Base-by-base conservation (phyloP, 2,113 vertebrate species). In the Oceanites oceanicus region DNA sequence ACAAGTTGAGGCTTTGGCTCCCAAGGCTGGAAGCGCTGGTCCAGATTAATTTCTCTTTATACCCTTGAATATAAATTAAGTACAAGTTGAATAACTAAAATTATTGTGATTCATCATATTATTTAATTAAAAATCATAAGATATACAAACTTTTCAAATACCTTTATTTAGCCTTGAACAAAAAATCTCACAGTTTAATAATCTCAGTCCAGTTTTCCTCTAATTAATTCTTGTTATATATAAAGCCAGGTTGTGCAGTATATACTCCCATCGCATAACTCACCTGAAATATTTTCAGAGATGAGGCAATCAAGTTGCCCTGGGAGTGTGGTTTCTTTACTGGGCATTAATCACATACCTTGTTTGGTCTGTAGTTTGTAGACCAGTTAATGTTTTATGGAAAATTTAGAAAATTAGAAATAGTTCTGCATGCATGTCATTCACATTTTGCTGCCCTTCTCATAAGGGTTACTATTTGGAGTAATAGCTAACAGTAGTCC, bases 361-460 rank as follows among this genome's bases (percentile, higher is more conserved):
- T 73, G 27, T 84, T 96, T 97, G 56, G 50, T 53, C 68, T 94
- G 27, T 86, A 74, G 38, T 80, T 70, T 88, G 78, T 92, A 73
- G 91, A 74, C 40, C 66, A 75, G 67, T 80, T 93, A 93, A 83
- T 92, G 61, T 93, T 95, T 96, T 86, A 96, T 59, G 71, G 90
- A 55, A 91, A 95, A 97, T 62, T 45, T 19, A 77, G 55, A 83
- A 97, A 95, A 94, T 85, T 47, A 71, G 45, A 95, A 87, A 83
- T 91, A 92, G 81, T 90, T 96, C 32, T 61, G 42, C 32, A 11
- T 58, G 36, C 1, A 0, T 82, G 81, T 86, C 62, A 77, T 79
- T 90, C 34, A 42, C 47, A 15, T 82, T 91, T 89, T 86, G 40
- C 73, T 90, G 52, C 74, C 67, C 53, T 79, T 87, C 74, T 87